phyloP scores from a whole-genome alignment of 2,797 vertebrate species.

The Microctenopoma lineatum region DNA sequence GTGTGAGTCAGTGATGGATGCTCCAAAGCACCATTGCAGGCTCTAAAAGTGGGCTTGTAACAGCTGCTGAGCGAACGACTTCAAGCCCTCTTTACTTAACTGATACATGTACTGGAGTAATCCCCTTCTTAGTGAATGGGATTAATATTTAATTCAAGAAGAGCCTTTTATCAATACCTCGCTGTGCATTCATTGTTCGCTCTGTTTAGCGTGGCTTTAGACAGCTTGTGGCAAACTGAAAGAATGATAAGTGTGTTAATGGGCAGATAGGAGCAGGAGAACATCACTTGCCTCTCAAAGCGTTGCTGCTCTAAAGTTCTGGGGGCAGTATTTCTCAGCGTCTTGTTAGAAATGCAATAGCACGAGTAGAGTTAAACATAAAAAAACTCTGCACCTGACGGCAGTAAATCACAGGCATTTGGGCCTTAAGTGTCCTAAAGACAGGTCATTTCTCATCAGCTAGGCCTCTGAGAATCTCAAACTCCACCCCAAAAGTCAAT shows the following conservation, averaged over 20 bases:
- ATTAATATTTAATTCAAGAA: constrained; percentile 73
- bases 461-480: neutral
- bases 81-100: constrained; percentile 46
- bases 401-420: neutral
- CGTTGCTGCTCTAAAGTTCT: neutral
- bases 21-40: constrained; percentile 43
- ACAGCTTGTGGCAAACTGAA: constrained; percentile 36
- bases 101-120: constrained; percentile 71
- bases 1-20: constrained; percentile 57
- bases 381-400: neutral
- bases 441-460: neutral
- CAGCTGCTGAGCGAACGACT: constrained; percentile 41
- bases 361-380: neutral
- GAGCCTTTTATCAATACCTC: constrained; percentile 68
- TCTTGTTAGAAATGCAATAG: constrained; percentile 1
- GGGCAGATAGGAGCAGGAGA: constrained; percentile 10
- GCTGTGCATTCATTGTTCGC: constrained; percentile 32
- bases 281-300: neutral
- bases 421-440: neutral
- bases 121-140: constrained; percentile 66
- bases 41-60: constrained; percentile 38
- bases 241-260: constrained; percentile 13
- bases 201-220: constrained; percentile 44
- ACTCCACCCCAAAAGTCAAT: constrained; percentile 25
- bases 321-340: neutral